Conservation (phyloP, 2,797 vertebrate species). For the Sitta carolinensis region DNA sequence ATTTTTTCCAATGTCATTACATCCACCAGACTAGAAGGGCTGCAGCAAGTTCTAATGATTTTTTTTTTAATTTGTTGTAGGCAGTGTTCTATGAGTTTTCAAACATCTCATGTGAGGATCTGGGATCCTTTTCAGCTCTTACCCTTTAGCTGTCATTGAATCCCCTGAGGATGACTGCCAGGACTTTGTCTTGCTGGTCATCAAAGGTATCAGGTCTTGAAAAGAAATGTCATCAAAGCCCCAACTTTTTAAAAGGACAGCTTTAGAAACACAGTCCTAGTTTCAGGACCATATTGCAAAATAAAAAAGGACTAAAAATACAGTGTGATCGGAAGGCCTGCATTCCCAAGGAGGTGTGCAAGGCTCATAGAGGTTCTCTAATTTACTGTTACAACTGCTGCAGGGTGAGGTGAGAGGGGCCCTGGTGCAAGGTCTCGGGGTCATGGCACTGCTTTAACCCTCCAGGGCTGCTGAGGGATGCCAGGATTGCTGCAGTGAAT, state of each 20-base stretch:
- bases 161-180: background rate
- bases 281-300: background rate
- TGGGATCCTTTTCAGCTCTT: background rate
- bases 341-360: background rate
- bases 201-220: background rate
- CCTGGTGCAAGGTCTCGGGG: fast-evolving
- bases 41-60: background rate
- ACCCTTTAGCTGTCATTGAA: background rate
- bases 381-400: background rate
- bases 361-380: background rate
- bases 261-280: background rate
- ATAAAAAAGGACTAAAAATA: background rate
- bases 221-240: background rate
- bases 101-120: background rate
- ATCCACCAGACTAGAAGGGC: background rate
- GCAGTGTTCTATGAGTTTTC: background rate
- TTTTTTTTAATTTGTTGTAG: background rate
- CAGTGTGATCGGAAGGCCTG: background rate
- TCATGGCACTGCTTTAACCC: background rate
- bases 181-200: background rate
- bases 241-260: background rate
- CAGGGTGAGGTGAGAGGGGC: background rate
- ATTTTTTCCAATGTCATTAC: background rate
- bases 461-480: background rate
- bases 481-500: background rate